Evolutionary conservation across 1,140 invertebrate genomes (phyloP), one percentile per base, ranked within the genome.

Genomic region (Drosophila littoralis): DNA sequence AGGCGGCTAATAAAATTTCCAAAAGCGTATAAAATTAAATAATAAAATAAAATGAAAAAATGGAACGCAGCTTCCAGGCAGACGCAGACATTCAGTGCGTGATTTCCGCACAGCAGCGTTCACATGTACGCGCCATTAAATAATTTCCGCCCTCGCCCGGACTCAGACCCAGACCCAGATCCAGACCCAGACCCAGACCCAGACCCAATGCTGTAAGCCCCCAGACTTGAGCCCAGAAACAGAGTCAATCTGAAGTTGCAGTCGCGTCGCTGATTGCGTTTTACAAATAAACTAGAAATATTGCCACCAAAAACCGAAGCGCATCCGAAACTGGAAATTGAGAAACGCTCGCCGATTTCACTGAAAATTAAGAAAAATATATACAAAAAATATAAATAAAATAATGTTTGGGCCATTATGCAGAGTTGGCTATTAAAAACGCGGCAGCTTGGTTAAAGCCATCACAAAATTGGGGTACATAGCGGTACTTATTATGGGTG

Each of bases 401-500:
- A 17, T 48, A 48, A 48, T 48, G 51, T 36, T 54, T 35, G 32
- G 51, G 48, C 28, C 43, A 83, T 86, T 86, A 86, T 86, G 83
- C 83, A 88, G 79, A 88, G 64, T 36, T 71, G 77, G 69, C 72
- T 55, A 83, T 86, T 86, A 88, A 86, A 86, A 64, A 48, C 75
- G 67, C 59, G 59, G 64, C 50, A 58, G 77, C 42, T 64, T 55
- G 46, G 59, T 45, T 42, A 13, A 59, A 68, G 69, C 52, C 40
- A 68, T 54, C 64, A 78, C 77, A 84, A 89, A 89, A 89, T 89
- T 89, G 79, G 84, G 84, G 84, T 89, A 89, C 80, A 81, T 89
- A 89, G 84, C 84, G 84, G 84, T 89, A 89, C 84, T 89, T 89
- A 89, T 89, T 84, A 84, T 90, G 80, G 77, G 80, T 89, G 80